A percentile compares a stretch with the other conserved stretches of the same genome.
Conservation (phyloP, 92 coral and sea anemone species). For the Palythoa heliodiscus region DNA sequence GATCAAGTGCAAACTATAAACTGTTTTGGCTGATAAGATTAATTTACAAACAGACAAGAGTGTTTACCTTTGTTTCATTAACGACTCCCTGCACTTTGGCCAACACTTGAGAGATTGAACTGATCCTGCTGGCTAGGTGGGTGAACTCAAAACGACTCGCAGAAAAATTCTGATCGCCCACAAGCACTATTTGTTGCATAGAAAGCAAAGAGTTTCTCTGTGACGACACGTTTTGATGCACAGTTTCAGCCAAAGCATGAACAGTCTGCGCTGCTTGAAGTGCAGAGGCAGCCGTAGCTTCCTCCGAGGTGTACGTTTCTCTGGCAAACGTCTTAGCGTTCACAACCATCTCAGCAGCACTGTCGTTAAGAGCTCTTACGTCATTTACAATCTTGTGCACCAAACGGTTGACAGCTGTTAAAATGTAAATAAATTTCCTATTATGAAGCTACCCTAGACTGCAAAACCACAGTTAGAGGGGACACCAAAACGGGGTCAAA, state of each 20-base stretch:
- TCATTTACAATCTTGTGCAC: constrained; percentile 45
- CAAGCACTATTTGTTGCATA: constrained; percentile 48
- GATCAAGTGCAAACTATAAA: too few relatives aligned
- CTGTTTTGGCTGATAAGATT: background rate
- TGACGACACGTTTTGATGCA: constrained; percentile 50
- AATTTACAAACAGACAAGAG: too few relatives aligned
- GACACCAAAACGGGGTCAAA: background rate
- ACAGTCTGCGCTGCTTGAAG: constrained; percentile 34
- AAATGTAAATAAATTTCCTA: background rate
- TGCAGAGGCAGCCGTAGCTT: constrained; percentile 40
- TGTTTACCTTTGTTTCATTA: constrained; percentile 68
- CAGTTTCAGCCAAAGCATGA: constrained; percentile 41
- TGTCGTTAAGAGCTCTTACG: constrained; percentile 45
- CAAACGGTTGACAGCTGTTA: constrained; percentile 52
- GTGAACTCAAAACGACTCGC: constrained; percentile 41
- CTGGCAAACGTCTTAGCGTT: constrained; percentile 41
- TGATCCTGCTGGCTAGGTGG: constrained; percentile 5
- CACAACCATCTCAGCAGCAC: constrained; percentile 49
- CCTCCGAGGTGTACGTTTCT: constrained; percentile 48
- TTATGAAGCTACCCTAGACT: too few relatives aligned
- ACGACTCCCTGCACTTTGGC: constrained; percentile 50
- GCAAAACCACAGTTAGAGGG: background rate
- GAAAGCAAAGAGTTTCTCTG: constrained; percentile 48
- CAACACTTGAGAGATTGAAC: constrained; percentile 26
- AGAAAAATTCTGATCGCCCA: constrained; percentile 32